Percentiles rank a stretch among this genome's conserved stretches.
phyloP scores from a whole-genome alignment of 2,113 vertebrate species.

The Carassius carassius region DNA sequence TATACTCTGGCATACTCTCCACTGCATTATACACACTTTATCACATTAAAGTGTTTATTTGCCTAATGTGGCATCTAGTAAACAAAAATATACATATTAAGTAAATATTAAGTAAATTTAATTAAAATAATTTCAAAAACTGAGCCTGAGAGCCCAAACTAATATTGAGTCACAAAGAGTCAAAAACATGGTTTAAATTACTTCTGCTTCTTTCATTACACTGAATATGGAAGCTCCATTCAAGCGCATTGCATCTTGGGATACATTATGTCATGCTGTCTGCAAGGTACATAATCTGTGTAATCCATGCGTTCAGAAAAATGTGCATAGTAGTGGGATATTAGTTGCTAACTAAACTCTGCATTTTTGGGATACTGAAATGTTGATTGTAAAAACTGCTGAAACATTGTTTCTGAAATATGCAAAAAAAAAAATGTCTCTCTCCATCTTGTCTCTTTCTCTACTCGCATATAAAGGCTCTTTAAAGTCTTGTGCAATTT shows the following conservation, averaged over 20 bases:
- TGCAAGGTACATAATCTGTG: background rate
- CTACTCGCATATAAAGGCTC: background rate
- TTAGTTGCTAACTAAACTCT: no score
- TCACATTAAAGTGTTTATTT: no score
- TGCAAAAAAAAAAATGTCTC: no score
- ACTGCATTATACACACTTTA: no score
- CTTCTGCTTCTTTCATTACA: background rate
- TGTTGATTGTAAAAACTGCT: background rate
- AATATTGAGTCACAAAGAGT: no score
- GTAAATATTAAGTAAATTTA: no score
- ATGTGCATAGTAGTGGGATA: background rate
- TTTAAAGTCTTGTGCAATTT: background rate
- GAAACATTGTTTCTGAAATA: no score
- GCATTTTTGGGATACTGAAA: background rate
- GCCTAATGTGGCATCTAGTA: no score
- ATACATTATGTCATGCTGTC: background rate
- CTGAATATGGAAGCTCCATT: background rate
- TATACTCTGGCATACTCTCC: background rate
- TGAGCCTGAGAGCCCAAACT: no score
- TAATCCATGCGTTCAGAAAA: background rate
- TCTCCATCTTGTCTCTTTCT: background rate
- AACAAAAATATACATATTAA: no score
- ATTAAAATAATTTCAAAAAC: no score
- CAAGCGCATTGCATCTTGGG: background rate
- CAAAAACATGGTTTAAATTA: no score